Evolutionary conservation across 1,140 invertebrate species (phyloP), one percentile per base, ranked within the genome.

Genomic region (Aphelinus certus): DNA sequence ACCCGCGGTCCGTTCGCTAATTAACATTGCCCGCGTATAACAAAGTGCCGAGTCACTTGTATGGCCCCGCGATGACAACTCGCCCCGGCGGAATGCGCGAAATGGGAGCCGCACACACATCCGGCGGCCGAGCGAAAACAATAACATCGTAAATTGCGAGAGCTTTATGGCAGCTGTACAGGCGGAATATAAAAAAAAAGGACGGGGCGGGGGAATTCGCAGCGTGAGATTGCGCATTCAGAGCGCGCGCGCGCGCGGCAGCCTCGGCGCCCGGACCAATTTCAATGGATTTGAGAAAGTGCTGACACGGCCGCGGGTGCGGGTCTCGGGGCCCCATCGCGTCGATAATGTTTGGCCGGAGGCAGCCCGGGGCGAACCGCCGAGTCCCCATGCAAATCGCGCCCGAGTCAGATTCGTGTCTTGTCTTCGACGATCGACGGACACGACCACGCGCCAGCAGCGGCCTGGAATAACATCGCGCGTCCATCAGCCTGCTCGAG

Each of bases 311-410:
- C n/a, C 48, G 48, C 5, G 48, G 63, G 42, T n/a, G 73, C 46
- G 53, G 58, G 46, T 66, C 47, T 51, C 26, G 47, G 63, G n/a
- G 48, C 3, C n/a, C 4, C 51, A 6, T 53, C n/a, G 48, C 63
- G 26, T 26, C 26, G 63, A 47, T 65, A 65, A 65, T 65, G 63
- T 65, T 65, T 65, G 43, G 58, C 58, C 58, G 42, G 58, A 26
- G n/a, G 45, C n/a, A 55, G 76, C 57, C 51, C 47, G 67, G 45
- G 53, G 67, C 48, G 66, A 7, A 56, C 48, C 49, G 45, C 10
- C 42, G 55, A 69, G 57, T 66, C 76, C 45, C 55, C 26, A 65
- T 65, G 63, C 63, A 65, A 65, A 65, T 65, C 63, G 63, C 63
- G 48, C 47, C 46, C 48, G 63, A 65, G 63, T 49, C 26, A 26